Percentiles rank a stretch among this genome's conserved stretches.
These are phyloP conservation scores for Heliconius eleuchia DNA, from an alignment of 1,140 invertebrate genomes.

Conservation along the genomic window DNA sequence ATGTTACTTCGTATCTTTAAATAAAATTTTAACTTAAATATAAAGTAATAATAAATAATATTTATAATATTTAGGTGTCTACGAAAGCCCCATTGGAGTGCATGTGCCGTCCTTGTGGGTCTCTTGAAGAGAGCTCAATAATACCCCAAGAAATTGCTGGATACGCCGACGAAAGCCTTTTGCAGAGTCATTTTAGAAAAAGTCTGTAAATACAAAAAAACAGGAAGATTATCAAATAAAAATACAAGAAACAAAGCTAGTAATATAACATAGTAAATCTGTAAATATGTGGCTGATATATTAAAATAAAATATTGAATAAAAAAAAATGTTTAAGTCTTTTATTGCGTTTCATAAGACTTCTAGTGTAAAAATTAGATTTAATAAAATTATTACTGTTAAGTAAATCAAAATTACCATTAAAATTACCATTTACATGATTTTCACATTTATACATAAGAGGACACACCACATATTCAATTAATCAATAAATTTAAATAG, in stretches of 20 bases:
- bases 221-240: not conserved
- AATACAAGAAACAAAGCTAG: not conserved
- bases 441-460: too few relatives aligned
- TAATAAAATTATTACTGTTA: too few relatives aligned
- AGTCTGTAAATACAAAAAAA: slow-evolving; percentile 50
- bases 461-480: too few relatives aligned
- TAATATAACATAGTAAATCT: not conserved
- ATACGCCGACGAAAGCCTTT: slow-evolving; percentile 90
- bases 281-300: not conserved
- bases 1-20: too few relatives aligned
- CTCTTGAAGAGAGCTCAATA: slow-evolving; percentile 92
- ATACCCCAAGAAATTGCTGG: slow-evolving; percentile 95
- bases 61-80: slow-evolving; percentile 81
- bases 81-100: slow-evolving; percentile 95
- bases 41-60: slow-evolving; percentile 41
- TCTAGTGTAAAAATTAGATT: not conserved
- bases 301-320: not conserved
- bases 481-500: too few relatives aligned
- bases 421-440: too few relatives aligned
- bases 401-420: too few relatives aligned
- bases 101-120: slow-evolving; percentile 96
- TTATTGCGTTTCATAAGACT: not conserved
- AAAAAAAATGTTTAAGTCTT: not conserved
- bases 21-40: too few relatives aligned
- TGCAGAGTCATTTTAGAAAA: slow-evolving; percentile 86